Base-by-base conservation (phyloP, 1,140 invertebrate species). In the Ips typographus region DNA sequence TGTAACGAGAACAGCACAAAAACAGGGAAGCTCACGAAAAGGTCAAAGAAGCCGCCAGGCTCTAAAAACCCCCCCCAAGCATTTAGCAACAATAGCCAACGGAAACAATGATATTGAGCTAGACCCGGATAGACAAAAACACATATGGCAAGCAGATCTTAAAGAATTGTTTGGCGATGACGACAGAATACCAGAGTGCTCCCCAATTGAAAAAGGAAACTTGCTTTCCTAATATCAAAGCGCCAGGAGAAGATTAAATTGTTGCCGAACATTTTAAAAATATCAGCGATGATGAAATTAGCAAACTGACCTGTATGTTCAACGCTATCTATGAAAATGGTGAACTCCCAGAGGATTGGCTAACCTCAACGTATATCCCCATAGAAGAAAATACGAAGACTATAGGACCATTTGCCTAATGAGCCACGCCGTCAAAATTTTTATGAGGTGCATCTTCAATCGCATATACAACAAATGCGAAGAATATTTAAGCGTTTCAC, bases 361-460 rank as follows among this genome's bases (percentile, higher is more conserved):
- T n/a, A n/a, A n/a, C n/a, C n/a, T n/a, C n/a, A n/a, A n/a, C n/a
- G n/a, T n/a, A n/a, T n/a, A n/a, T n/a, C n/a, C n/a, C 41, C 42
- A 62, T 44, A 42, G 6, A 4, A 62, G 42, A 37, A 6, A 44
- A 6, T 43, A 42, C 60, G 43, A 62, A 40, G 60, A 44, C 36
- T 40, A 44, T 43, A 62, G 40, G 37, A 44, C 43, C 4, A 62
- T 62, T 7, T 62, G 60, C 57, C 57, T 59, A 4, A 43, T 59
- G 57, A 59, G 57, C 36, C 57, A 59, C 4, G 38, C 60, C 43
- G 60, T 36, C 43, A 62, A 62, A 36, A 62, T 62, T 44, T 7
- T 62, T 4, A 62, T 62, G 42, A 62, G 60, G 47, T 44, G 43
- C 4, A 62, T 62, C n/a, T 62, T 62, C 36, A 44, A 62, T 42